A percentile compares a stretch with the other conserved stretches of the same genome.
phyloP scores from a whole-genome alignment of 2,888 invertebrate genomes.

The Enchytraeus crypticus region DNA sequence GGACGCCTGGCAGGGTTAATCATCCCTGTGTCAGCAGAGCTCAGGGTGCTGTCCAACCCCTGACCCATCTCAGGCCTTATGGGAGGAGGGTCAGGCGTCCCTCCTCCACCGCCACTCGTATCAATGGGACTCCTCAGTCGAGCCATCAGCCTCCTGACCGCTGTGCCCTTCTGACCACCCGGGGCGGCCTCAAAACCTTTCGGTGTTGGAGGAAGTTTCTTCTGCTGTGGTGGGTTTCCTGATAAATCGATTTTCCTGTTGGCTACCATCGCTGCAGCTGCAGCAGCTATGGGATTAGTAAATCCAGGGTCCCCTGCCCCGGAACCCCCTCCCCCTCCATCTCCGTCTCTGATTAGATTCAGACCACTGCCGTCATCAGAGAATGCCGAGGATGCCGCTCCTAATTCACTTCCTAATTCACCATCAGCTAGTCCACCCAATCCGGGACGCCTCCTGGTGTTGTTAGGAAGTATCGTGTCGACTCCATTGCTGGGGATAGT shows the following conservation, averaged over 20 bases:
- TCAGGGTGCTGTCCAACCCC: background rate
- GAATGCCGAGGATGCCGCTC: background rate
- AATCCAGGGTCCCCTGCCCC: background rate
- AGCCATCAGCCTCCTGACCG: background rate
- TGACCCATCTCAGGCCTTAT: no score
- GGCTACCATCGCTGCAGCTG: background rate
- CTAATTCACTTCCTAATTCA: background rate
- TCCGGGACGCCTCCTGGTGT: background rate
- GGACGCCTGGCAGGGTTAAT: background rate
- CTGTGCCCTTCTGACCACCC: background rate
- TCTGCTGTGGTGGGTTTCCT: background rate
- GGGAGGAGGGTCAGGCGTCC: background rate
- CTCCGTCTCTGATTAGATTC: background rate
- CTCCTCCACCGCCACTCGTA: background rate
- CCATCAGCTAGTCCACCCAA: background rate
- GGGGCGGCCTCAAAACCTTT: background rate
- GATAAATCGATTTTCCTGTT: no score
- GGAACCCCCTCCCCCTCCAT: background rate
- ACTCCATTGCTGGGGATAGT: background rate
- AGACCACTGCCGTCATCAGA: background rate
- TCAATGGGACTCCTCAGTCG: background rate
- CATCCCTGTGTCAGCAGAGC: background rate
- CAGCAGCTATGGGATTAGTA: background rate
- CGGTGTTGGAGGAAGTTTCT: no score
- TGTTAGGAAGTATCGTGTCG: background rate